phyloP scores from a whole-genome alignment of 2,888 invertebrate genomes.

The Dryocosmus kuriphilus region DNA sequence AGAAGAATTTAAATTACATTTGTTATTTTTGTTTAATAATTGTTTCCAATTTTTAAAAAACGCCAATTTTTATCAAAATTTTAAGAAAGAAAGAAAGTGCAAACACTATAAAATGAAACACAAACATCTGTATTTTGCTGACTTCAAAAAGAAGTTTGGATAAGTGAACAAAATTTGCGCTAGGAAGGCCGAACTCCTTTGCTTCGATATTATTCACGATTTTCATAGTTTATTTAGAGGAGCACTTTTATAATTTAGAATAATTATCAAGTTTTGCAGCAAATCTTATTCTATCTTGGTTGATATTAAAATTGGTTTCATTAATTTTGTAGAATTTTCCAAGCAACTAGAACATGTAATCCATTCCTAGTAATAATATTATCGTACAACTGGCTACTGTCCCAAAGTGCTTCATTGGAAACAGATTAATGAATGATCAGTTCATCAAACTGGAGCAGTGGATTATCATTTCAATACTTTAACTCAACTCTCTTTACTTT shows the following conservation, averaged over 20 bases:
- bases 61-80: not conserved
- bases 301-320: not conserved
- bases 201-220: too few species aligned
- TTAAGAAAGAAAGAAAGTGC: conserved; percentile 22
- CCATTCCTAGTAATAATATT: not conserved
- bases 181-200: too few species aligned
- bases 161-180: too few species aligned
- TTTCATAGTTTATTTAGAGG: not conserved
- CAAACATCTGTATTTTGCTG: too few species aligned
- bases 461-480: not conserved
- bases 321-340: not conserved
- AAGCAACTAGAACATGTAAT: not conserved
- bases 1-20: not conserved
- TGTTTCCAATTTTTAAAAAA: not conserved
- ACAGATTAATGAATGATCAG: conserved; percentile 26
- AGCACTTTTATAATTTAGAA: not conserved
- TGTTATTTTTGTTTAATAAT: not conserved
- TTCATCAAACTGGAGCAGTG: conserved; percentile 4
- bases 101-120: conserved; percentile 25
- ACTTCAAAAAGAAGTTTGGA: too few species aligned
- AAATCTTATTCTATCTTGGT: not conserved
- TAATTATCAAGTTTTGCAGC: not conserved
- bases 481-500: too few species aligned
- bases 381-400: not conserved
- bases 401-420: not conserved